Base-by-base conservation (phyloP, 2,113 vertebrate species). In the Arenaria interpres region DNA sequence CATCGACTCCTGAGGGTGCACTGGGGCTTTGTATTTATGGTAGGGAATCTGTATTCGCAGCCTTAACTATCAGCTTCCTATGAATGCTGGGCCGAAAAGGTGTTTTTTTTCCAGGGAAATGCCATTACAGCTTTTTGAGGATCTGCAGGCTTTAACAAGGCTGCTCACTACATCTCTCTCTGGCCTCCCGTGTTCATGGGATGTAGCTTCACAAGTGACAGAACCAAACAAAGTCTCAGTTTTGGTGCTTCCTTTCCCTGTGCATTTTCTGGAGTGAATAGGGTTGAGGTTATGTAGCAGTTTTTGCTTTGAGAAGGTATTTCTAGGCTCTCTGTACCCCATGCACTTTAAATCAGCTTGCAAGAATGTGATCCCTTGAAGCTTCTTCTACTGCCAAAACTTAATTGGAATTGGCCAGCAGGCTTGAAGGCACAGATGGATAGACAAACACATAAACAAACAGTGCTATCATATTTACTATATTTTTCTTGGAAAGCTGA, bases 401-500 rank as follows among this genome's bases (percentile, higher is more conserved):
- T 54, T 63, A 54, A 71, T 28, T 50, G 30, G 50, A 94, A 56
- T 17, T 90, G 78, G 28, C 43, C 51, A 72, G 28, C 15, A 75
- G 53, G 39, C 24, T 82, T 60, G 63, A 88, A 48, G 62, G 54
- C 35, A 88, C n/a, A 68, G 64, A 88, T 60, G 27, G 78, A 73
- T 27, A 18, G 7, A 64, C 33, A 76, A 60, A 88, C 33, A 24
- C 11, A 75, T 63, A 82, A 90, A 89, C 6, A 30, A 94, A 51
- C 48, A 56, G 18, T 43, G 15, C 33, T 85, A 39, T 91, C 27
- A 8, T 56, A 75, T 80, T 82, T 87, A 54, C n/a, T 43, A 14
- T n/a, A 6, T 85, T 96, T 94, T 93, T 76, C 92, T 91, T 90
- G 82, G 82, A 90, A 96, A 93, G 35, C 33, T 68, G 48, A 64